Base-by-base conservation (phyloP, 2,797 vertebrate species). In the Paramormyrops hopkinsi region DNA sequence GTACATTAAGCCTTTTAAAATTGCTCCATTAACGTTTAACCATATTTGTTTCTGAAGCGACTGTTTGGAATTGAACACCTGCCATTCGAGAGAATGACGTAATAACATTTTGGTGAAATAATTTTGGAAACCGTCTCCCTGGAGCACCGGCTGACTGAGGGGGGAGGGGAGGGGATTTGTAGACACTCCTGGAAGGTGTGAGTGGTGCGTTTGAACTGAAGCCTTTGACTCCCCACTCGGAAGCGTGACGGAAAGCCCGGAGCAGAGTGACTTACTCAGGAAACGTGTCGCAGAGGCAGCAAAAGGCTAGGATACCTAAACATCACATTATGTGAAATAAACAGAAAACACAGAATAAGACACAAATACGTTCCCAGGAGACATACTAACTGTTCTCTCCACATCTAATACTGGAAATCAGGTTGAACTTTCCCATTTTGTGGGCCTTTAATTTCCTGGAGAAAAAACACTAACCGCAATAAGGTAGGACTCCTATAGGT, bases 121-220 rank as follows among this genome's bases (percentile, higher is more conserved):
- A 90, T 41, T 62, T 92, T 48, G 90, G 89, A 92, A 90, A 88
- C 19, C 54, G 50, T 29, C 50, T 88, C 82, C 87, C 90, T 37
- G 89, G 83, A 50, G 86, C 5, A 4, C 62, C 62, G 9, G 62
- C 62, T 33, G 62, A 76, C 33, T 76, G 33, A 7, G 33, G 29
- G 22, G 62, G 53, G 17, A 19, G 37, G 69, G 2, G 65, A 9
- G n/a, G 25, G 53, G 53, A 56, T 91, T 62, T 91, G 79, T 88
- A 90, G 62, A 69, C 62, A 69, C 62, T 69, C 25, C 62, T 11
- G 59, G 33, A 56, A 88, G 54, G 25, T 62, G 86, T 65, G 51
- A 54, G 86, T 17, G 9, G 79, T 41, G 33, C 29, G 33, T 76
- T 76, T 69, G 62, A 69, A 69, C 62, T 29, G 62, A 69, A 29